phyloP scores from a whole-genome alignment of 1,140 invertebrate species.

The Lasaia peninsularis region DNA sequence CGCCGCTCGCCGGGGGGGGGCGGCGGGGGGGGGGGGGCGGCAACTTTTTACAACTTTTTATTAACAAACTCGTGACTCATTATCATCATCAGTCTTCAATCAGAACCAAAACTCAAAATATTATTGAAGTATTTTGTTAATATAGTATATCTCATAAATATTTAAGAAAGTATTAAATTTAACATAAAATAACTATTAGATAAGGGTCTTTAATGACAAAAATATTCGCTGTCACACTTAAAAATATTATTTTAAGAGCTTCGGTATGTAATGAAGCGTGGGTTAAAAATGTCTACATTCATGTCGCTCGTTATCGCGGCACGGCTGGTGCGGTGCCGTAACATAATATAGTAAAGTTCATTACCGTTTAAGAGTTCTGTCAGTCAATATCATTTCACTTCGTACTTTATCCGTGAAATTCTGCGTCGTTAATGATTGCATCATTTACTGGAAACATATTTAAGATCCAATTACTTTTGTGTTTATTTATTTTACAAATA shows the following conservation, averaged over 20 bases:
- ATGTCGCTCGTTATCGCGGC: background rate
- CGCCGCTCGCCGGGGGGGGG: too few species aligned
- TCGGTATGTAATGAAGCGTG: conserved; percentile 28
- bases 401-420: background rate
- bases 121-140: too few species aligned
- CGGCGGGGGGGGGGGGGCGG: too few species aligned
- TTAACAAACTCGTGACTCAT: too few species aligned
- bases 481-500: background rate
- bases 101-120: too few species aligned
- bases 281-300: conserved; percentile 10
- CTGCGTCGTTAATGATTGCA: background rate
- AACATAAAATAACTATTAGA: too few species aligned
- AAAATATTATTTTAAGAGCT: conserved; percentile 23
- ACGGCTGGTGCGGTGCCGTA: background rate
- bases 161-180: too few species aligned
- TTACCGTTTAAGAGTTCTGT: conserved; percentile 7
- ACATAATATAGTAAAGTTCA: conserved; percentile 5
- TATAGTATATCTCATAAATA: too few species aligned
- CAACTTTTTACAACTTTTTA: too few species aligned
- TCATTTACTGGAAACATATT: background rate
- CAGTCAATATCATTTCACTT: conserved; percentile 4
- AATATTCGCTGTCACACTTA: conserved; percentile 19
- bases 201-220: conserved; percentile 23
- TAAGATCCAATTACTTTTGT: background rate
- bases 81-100: too few species aligned